A percentile compares a stretch with the other conserved stretches of the same genome.
phyloP scores from a whole-genome alignment of 2,797 vertebrate genomes.

The Phataginus tetradactyla region DNA sequence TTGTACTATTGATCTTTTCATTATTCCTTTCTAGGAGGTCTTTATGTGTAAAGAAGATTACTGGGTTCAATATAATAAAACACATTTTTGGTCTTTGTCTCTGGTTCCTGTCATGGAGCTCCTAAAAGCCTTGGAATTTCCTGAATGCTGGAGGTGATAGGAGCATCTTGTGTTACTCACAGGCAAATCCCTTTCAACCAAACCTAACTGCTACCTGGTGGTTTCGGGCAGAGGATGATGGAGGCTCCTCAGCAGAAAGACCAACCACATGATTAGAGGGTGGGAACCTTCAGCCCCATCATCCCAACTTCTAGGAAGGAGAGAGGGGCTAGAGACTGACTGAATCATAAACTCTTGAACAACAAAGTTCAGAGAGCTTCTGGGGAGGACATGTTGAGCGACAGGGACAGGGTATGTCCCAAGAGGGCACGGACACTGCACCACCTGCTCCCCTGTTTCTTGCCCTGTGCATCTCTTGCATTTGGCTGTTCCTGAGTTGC shows the following conservation, averaged over 20 bases:
- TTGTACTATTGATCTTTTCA: background rate
- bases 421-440: background rate
- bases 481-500: background rate
- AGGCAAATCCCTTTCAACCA: background rate
- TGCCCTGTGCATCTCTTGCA: background rate
- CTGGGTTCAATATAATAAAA: background rate
- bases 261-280: background rate
- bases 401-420: background rate
- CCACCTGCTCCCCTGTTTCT: background rate
- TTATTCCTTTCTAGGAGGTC: constrained; percentile 11
- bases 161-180: background rate
- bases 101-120: background rate
- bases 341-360: background rate
- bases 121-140: background rate
- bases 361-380: background rate
- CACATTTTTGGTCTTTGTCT: background rate
- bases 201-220: background rate
- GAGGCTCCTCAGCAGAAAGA: background rate
- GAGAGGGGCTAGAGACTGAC: background rate
- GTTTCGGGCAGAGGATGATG: background rate
- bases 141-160: background rate
- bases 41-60: constrained; percentile 4
- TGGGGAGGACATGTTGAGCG: background rate
- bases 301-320: background rate
- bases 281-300: background rate